Base-by-base conservation (phyloP, 2,888 invertebrate genomes). In the Polymixis lichenea region DNA sequence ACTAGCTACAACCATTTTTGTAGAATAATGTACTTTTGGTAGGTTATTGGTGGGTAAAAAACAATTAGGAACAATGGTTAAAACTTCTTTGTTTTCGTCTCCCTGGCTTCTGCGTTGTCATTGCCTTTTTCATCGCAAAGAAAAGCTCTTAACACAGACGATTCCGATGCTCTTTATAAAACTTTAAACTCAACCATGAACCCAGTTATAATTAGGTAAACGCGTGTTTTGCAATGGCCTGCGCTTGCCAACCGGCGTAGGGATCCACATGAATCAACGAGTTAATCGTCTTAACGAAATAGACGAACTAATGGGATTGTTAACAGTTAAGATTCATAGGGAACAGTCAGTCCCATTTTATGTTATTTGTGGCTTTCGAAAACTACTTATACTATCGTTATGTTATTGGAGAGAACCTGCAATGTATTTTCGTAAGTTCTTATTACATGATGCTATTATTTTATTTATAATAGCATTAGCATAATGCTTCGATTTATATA, bases 201-300 rank as follows among this genome's bases (percentile, higher is more conserved):
- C 85, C 72, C 80, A 72, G 61, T 49, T 78, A 58, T 82, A 77
- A 80, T 79, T 87, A 77, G 75, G 87, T 82, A 87, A 80, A 82
- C 66, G 53, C n/a, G n/a, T 64, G 61, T 87, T 86, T 85, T 83
- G 71, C 71, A 87, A 87, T 43, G 13, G 17, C 38, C 61, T 51
- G 72, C 46, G 65, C 78, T 75, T 87, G 87, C 87, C 87, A 87
- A 86, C 77, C 72, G 28, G 51, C 65, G 55, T 78, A 79, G 77
- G 75, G 84, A 78, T 80, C 75, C 60, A 68, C 82, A 86, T 87
- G 80, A 76, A 87, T 87, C 87, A 78, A 70, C 65, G 19, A 55
- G 53, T 78, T 84, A 86, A 87, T 80, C 65, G 75, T 72, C 58
- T 68, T 69, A 86, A 75, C 79, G 81, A 82, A 84, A 85, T 72